phyloP scores from a whole-genome alignment of 2,797 vertebrate genomes.

The Leuciscus waleckii region DNA sequence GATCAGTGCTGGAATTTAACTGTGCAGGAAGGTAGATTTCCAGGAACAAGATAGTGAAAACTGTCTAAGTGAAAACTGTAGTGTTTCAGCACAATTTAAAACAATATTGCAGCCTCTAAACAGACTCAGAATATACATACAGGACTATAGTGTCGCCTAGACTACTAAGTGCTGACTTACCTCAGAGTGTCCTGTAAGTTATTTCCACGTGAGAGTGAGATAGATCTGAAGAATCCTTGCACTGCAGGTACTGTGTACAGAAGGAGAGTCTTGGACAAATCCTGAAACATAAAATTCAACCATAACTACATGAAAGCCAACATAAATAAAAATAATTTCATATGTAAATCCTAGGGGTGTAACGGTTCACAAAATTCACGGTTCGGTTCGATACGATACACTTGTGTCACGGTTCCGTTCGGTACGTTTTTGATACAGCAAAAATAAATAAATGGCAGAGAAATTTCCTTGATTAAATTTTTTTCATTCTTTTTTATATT shows the following conservation, averaged over 20 bases:
- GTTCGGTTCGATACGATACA: too few species aligned
- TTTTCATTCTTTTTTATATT: too few species aligned
- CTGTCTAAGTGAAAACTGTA: too few species aligned
- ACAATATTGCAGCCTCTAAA: slow-evolving; percentile 46
- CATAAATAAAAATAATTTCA: background rate
- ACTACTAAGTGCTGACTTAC: slow-evolving; percentile 68
- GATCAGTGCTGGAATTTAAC: too few species aligned
- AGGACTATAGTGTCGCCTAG: background rate
- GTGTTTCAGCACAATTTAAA: slow-evolving; percentile 2
- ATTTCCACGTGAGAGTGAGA: slow-evolving; percentile 96
- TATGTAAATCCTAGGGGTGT: background rate
- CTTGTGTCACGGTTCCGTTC: too few species aligned
- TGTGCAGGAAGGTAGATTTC: too few species aligned
- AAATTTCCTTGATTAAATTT: too few species aligned
- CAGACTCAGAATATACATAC: background rate
- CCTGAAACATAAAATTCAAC: slow-evolving; percentile 75
- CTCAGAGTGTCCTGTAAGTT: slow-evolving; percentile 97
- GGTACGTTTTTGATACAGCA: too few species aligned
- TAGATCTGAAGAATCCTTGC: slow-evolving; percentile 97
- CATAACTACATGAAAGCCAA: background rate
- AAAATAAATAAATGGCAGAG: too few species aligned
- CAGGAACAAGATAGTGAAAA: too few species aligned
- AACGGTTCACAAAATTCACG: too few species aligned
- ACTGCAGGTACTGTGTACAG: slow-evolving; percentile 98
- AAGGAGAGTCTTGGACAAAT: slow-evolving; percentile 93